Conservation (phyloP, 2,888 invertebrate genomes). For the Ophraella communa region DNA sequence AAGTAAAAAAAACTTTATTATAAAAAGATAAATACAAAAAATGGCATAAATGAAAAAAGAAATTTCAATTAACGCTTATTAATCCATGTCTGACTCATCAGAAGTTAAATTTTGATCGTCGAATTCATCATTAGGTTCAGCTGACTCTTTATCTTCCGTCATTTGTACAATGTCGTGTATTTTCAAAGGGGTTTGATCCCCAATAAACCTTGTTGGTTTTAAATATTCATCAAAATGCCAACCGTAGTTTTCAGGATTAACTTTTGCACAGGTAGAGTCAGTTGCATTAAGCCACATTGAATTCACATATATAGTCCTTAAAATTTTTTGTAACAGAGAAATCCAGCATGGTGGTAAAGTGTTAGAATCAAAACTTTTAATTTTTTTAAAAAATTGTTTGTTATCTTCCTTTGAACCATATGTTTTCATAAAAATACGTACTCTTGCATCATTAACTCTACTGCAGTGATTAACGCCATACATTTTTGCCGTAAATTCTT, state of each 20-base stretch:
- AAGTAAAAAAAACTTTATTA: too few species aligned
- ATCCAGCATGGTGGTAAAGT: conserved; percentile 3
- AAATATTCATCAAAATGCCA: conserved; percentile 14
- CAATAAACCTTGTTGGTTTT: conserved; percentile 18
- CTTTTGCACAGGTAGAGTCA: too few species aligned
- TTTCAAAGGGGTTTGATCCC: conserved; percentile 17
- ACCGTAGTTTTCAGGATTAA: conserved; percentile 1
- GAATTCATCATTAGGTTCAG: too few species aligned
- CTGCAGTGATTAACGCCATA: conserved; percentile 47
- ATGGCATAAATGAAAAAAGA: background rate
- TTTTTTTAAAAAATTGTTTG: conserved; percentile 45
- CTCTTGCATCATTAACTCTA: conserved; percentile 48
- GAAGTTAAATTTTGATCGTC: background rate
- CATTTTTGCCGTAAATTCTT: conserved; percentile 49
- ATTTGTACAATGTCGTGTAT: conserved; percentile 2
- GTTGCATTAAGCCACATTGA: conserved; percentile 2
- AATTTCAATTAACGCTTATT: background rate
- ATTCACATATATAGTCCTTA: conserved; percentile 6
- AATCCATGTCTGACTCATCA: background rate
- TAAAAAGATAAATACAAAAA: background rate
- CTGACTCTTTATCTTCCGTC: background rate
- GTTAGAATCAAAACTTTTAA: conserved; percentile 39
- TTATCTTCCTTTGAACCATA: conserved; percentile 45
- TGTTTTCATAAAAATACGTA: conserved; percentile 46
- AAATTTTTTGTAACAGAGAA: conserved; percentile 1